A percentile compares a stretch with the other conserved stretches of the same genome.
phyloP scores from a whole-genome alignment of 1,140 invertebrate species.

The Prorops nasuta region DNA sequence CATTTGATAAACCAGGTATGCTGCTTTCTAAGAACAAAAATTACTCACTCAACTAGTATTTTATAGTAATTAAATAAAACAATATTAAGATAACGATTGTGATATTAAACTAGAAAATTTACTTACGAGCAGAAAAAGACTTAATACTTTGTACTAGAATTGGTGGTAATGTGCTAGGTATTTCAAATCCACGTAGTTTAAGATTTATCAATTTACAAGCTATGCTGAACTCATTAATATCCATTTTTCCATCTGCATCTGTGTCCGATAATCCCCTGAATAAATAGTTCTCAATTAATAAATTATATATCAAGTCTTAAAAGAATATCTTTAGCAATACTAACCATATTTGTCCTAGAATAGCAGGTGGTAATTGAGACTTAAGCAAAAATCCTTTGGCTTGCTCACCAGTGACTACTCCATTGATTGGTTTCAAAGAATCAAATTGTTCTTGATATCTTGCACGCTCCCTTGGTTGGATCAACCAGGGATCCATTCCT shows the following conservation, averaged over 20 bases:
- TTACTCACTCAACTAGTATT: no score
- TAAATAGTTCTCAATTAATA: neutral
- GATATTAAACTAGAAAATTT: no score
- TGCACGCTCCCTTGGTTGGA: slow-evolving; percentile 81
- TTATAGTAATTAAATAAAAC: no score
- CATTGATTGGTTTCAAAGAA: slow-evolving; percentile 81
- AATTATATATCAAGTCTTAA: slow-evolving; percentile 8
- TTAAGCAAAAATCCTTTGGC: slow-evolving; percentile 92
- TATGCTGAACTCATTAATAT: slow-evolving; percentile 95
- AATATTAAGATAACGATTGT: no score
- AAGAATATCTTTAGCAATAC: slow-evolving; percentile 15
- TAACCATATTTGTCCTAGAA: slow-evolving; percentile 94
- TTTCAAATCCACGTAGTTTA: slow-evolving; percentile 86
- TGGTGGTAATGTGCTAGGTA: slow-evolving; percentile 82
- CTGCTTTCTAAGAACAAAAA: no score
- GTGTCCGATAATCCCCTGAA: slow-evolving; percentile 88
- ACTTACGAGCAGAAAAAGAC: slow-evolving; percentile 52
- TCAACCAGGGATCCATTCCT: slow-evolving; percentile 79
- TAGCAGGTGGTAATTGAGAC: slow-evolving; percentile 82
- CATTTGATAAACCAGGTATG: slow-evolving; percentile 20
- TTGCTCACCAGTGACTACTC: slow-evolving; percentile 89
- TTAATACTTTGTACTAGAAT: slow-evolving; percentile 68
- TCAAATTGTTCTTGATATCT: slow-evolving; percentile 93
- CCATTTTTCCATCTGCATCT: slow-evolving; percentile 95
- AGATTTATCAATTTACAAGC: slow-evolving; percentile 96